Percentiles rank a stretch among this genome's conserved stretches.
Evolutionary conservation across 2,888 invertebrate genomes (phyloP).

Genomic region (Dryocosmus kuriphilus): DNA sequence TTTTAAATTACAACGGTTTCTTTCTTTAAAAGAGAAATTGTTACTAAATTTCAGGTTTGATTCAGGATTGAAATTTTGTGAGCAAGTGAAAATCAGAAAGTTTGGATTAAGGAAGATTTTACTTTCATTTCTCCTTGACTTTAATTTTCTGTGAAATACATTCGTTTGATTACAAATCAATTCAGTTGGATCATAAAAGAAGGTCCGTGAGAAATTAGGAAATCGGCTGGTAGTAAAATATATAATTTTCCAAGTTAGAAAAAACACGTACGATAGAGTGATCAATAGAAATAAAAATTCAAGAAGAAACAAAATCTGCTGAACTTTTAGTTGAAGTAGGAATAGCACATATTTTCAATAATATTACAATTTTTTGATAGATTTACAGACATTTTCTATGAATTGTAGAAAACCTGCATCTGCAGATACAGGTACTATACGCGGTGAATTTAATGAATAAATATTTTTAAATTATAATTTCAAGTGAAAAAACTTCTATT

Average conservation of each 20-base stretch:
- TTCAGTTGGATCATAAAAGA: neutral
- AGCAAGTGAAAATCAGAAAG: slow-evolving; percentile 7
- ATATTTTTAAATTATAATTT: too few species aligned
- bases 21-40: neutral
- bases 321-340: too few species aligned
- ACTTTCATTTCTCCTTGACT: neutral
- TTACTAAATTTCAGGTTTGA: neutral
- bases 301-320: too few species aligned
- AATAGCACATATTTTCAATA: too few species aligned
- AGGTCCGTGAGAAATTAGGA: neutral
- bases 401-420: too few species aligned
- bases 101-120: neutral
- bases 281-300: too few species aligned
- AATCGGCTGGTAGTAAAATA: neutral
- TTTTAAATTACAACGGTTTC: neutral
- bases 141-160: neutral
- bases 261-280: neutral
- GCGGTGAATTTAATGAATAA: too few species aligned
- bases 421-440: too few species aligned
- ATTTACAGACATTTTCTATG: too few species aligned
- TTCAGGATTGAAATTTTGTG: neutral
- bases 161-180: neutral
- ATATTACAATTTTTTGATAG: too few species aligned
- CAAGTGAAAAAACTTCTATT: too few species aligned
- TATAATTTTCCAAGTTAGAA: neutral